phyloP scores from a whole-genome alignment of 2,797 vertebrate species.

The Furcifer pardalis region DNA sequence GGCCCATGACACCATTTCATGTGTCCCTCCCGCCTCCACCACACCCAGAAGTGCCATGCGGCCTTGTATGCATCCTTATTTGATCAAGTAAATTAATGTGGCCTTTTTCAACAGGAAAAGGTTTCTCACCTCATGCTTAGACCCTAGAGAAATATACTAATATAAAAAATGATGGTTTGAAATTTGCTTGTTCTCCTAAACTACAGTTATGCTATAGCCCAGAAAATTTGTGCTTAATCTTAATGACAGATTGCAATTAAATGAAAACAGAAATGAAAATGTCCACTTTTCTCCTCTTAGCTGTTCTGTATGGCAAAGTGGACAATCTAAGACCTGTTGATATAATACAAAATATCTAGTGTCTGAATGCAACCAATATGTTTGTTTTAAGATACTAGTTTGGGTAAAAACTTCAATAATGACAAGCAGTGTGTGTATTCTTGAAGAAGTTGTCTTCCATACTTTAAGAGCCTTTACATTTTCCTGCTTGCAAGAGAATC shows the following conservation, averaged over 20 bases:
- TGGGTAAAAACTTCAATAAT: background rate
- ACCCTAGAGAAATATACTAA: background rate
- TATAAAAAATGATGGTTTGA: background rate
- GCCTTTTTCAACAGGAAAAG: too few species aligned
- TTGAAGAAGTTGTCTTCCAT: conserved; percentile 16
- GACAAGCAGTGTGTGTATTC: background rate
- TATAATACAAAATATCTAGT: background rate
- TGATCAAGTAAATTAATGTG: too few species aligned
- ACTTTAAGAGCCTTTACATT: conserved; percentile 24
- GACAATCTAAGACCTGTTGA: background rate
- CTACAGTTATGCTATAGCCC: background rate
- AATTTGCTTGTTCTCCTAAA: background rate
- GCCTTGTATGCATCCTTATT: too few species aligned
- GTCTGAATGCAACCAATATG: background rate
- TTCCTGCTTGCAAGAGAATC: background rate
- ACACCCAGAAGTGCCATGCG: too few species aligned
- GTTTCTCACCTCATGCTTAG: background rate
- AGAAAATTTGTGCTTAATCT: background rate
- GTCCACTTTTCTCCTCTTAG: too few species aligned
- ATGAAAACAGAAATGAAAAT: background rate
- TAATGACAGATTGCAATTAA: background rate
- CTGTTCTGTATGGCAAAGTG: background rate
- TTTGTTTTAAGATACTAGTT: background rate
- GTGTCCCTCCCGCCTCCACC: too few species aligned
- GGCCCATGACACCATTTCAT: too few species aligned